Evolutionary conservation across 2,888 invertebrate species (phyloP), one percentile per base, ranked within the genome.

Genomic region (Heliconius ismenius): DNA sequence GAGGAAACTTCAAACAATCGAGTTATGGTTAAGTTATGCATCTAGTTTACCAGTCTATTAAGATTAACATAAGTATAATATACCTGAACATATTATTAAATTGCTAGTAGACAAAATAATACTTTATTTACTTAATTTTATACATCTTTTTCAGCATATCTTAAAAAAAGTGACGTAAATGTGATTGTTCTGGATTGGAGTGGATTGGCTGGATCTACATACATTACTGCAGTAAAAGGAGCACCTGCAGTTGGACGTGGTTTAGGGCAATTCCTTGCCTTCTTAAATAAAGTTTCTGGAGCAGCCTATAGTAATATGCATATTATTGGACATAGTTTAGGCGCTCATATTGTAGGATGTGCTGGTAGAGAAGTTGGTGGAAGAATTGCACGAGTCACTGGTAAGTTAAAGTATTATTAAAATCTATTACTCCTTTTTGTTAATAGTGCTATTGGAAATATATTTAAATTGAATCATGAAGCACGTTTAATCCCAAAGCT

Each of bases 271-370:
- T 90, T 74, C 77, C 80, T 79, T 74, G 79, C 24, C 73, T 83
- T 70, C 83, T 82, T 82, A 70, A 81, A 70, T 70, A 74, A 26
- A 18, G 68, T 49, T 28, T 81, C 49, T 62, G 80, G 73, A 21
- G 81, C 78, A 26, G 82, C 85, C 0, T 89, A 86, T 68, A 83
- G 87, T 13, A 87, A 73, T 39, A 81, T 90, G 13, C 93, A 94
- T 76, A 81, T 94, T 6, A 88, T 93, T 6, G 93, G 94, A 0
- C 92, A 91, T 84, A 93, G 92, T 82, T 87, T 93, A 63, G 93
- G 93, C 2, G 93, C 89, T 2, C 93, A 94, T 81, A 80, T 93
- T 18, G 88, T 91, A n/a, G 93, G 92, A 2, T 87, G 83, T 39
- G 90, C 91, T 60, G 91, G 91, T 2, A 87, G 90, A 76, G 85